Base-by-base conservation (phyloP, 2,888 invertebrate genomes). In the Chironomus tentans region DNA sequence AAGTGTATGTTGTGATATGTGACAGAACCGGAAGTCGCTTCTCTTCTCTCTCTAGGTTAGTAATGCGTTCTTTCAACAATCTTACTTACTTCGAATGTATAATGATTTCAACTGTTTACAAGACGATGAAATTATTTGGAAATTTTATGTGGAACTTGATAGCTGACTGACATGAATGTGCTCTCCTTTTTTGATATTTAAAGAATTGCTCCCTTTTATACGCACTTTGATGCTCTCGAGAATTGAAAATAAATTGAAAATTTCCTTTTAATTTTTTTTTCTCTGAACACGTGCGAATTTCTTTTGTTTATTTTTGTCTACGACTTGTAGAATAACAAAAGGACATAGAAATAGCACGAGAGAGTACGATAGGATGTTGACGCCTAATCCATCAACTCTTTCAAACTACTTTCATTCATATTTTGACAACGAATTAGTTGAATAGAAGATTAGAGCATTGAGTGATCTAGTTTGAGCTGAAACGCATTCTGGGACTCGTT, bases 21-120 rank as follows among this genome's bases (percentile, higher is more conserved):
- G 74, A 74, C 74, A 74, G 74, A 74, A 68, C 65, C 65, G 74
- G 74, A 74, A 74, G 68, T 74, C 13, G 68, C 65, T 74, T 74
- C 74, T 68, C 56, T 56, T 56, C 56, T 56, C 74, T 56, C 56
- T 50, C 68, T 74, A 68, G 74, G 74, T 74, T 74, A 74, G 74
- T 74, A 74, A 74, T 74, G 74, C 74, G 74, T 61, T 56, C 74
- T 68, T 74, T 68, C 74, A 68, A 47, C 65, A 48, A 28, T 62
- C 62, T 62, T 61, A 56, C 65, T 65, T 68, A 21, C 61, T 18
- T 48, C 46, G 74, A 74, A 74, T 74, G 28, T 74, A 74, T 68
- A 74, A 74, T 72, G 28, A 28, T 72, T 38, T 72, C 28, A 12
- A 62, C 61, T 38, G 15, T 72, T 61, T 38, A 18, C 50, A 72